Evolutionary conservation across 1,140 invertebrate species (phyloP).

Genomic region (Lasaia peninsularis): DNA sequence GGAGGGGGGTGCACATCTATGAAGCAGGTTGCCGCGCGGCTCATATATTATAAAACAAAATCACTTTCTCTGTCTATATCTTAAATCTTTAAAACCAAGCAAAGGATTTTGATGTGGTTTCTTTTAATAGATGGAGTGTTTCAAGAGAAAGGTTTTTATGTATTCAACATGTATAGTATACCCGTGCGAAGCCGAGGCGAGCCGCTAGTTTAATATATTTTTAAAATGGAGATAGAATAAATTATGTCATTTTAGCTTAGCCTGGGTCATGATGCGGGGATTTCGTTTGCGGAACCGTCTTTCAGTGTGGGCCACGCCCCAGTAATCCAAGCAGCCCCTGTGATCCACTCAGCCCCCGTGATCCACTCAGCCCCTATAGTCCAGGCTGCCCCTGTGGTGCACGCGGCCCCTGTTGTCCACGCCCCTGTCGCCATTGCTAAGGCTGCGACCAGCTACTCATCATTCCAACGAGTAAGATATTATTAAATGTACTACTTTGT

Average conservation of each 20-base stretch:
- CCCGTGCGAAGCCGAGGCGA: no score
- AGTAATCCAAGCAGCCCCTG: no score
- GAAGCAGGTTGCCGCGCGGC: no score
- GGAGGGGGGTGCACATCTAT: no score
- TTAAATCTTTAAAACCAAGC: no score
- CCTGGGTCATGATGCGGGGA: conserved; percentile 20
- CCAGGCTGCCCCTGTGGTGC: conserved; percentile 32
- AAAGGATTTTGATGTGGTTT: no score
- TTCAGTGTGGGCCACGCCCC: conserved; percentile 31
- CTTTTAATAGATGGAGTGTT: no score
- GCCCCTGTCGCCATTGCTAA: conserved; percentile 35
- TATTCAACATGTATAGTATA: no score
- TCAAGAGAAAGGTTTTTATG: no score
- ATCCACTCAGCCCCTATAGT: conserved; percentile 33
- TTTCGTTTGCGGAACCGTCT: conserved; percentile 21
- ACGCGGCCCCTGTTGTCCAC: conserved; percentile 29
- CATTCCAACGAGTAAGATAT: conserved; percentile 50
- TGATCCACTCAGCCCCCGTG: conserved; percentile 31
- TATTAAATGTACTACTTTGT: neutral
- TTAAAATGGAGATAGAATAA: neutral
- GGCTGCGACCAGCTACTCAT: conserved; percentile 58
- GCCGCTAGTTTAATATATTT: no score
- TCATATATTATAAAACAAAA: no score
- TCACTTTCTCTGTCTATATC: no score
- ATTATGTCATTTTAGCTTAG: conserved; percentile 17